Percentiles rank a stretch among this genome's conserved stretches.
phyloP scores from a whole-genome alignment of 2,888 invertebrate species.

The Allacma fusca region DNA sequence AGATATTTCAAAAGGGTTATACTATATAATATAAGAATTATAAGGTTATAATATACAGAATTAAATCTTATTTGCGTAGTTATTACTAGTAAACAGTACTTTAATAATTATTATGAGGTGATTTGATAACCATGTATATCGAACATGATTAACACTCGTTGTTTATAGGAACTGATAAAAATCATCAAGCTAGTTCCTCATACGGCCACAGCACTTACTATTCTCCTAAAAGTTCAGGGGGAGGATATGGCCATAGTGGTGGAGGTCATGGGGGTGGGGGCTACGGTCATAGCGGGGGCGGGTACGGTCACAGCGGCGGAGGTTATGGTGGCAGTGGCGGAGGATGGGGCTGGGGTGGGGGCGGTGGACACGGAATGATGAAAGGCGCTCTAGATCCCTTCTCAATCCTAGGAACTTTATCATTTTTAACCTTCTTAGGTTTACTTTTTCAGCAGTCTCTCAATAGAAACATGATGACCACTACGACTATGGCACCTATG shows the following conservation, averaged over 20 bases:
- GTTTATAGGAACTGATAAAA: background rate
- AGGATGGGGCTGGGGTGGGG: conserved; percentile 42
- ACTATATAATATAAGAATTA: background rate
- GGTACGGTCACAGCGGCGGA: conserved; percentile 16
- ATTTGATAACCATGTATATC: no score
- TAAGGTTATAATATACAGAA: no score
- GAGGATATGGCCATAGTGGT: background rate
- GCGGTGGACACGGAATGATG: conserved; percentile 45
- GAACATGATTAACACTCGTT: no score
- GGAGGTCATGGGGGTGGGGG: background rate
- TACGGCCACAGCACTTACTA: conserved; percentile 28
- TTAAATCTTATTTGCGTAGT: no score
- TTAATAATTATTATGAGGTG: no score
- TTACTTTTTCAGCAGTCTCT: conserved; percentile 57
- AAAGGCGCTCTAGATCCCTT: conserved; percentile 56
- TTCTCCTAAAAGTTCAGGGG: conserved; percentile 45
- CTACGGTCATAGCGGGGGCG: conserved; percentile 25
- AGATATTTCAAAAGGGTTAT: background rate
- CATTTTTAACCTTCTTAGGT: conserved; percentile 59
- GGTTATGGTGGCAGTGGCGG: conserved; percentile 33
- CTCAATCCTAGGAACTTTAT: conserved; percentile 59
- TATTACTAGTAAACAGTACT: no score
- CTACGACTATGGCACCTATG: conserved; percentile 37
- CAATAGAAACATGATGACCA: conserved; percentile 45
- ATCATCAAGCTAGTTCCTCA: conserved; percentile 2